phyloP scores from a whole-genome alignment of 23 tunicate genomes.

The Styela clava region DNA sequence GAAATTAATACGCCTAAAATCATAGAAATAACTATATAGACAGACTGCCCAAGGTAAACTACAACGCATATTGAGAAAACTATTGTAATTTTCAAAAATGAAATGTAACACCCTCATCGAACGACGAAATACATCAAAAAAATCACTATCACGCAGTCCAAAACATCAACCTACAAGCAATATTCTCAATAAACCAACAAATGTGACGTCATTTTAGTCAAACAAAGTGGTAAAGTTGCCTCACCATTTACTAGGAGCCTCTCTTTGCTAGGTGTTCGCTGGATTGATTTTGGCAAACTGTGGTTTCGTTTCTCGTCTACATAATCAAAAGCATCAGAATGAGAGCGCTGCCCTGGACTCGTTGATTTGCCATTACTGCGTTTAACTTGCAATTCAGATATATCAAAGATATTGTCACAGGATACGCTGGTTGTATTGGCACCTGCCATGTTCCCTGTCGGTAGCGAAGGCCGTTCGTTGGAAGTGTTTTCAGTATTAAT shows the following conservation, averaged over 20 bases:
- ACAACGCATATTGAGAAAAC: no score
- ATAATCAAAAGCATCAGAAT: slow-evolving; percentile 4
- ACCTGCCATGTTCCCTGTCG: neutral
- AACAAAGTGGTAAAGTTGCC: no score
- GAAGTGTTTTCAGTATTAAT: neutral
- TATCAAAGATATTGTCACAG: slow-evolving; percentile 25
- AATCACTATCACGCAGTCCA: no score
- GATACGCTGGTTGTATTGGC: slow-evolving; percentile 13
- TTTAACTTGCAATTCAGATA: slow-evolving; percentile 10
- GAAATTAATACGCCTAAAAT: no score
- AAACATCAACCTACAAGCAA: no score
- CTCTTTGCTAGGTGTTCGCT: slow-evolving; percentile 8
- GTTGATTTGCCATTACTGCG: neutral
- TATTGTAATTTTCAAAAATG: no score
- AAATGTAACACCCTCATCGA: no score
- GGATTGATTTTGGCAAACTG: slow-evolving; percentile 16
- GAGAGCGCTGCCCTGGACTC: neutral
- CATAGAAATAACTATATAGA: no score
- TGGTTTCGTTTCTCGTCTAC: neutral
- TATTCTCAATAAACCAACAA: no score
- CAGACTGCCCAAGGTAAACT: no score
- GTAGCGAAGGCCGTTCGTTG: neutral
- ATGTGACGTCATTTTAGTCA: no score
- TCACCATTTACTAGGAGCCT: slow-evolving; percentile 15
- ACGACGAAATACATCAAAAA: no score